phyloP scores from a whole-genome alignment of 2,888 invertebrate genomes.

The Sacculina carcini region DNA sequence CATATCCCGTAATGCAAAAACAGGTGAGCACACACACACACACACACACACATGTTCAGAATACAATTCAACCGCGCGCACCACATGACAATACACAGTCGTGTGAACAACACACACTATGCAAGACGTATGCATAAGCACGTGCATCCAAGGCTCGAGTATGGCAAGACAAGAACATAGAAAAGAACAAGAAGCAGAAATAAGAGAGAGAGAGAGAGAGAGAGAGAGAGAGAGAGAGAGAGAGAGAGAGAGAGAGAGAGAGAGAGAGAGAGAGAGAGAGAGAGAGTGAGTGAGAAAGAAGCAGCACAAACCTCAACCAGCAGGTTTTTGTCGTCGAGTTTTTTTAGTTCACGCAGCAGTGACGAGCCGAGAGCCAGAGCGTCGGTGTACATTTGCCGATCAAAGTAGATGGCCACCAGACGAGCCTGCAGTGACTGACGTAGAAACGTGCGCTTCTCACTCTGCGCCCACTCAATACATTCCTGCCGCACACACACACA shows the following conservation, averaged over 20 bases:
- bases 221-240: neutral
- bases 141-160: too few relatives aligned
- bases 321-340: slow-evolving; percentile 94
- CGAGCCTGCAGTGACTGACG: slow-evolving; percentile 86
- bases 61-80: too few relatives aligned
- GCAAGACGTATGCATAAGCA: too few relatives aligned
- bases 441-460: slow-evolving; percentile 85
- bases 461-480: slow-evolving; percentile 98
- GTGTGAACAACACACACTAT: too few relatives aligned
- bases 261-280: neutral
- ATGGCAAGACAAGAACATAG: too few relatives aligned
- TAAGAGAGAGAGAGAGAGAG: neutral
- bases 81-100: too few relatives aligned
- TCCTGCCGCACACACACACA: slow-evolving; percentile 28
- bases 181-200: too few relatives aligned
- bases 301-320: slow-evolving; percentile 41
- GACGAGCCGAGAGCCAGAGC: slow-evolving; percentile 58
- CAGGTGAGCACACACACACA: too few relatives aligned
- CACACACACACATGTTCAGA: too few relatives aligned
- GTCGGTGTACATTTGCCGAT: slow-evolving; percentile 65
- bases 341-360: slow-evolving; percentile 80
- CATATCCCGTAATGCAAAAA: too few relatives aligned
- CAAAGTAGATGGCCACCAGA: slow-evolving; percentile 77
- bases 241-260: neutral
- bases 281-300: too few relatives aligned